phyloP scores from a whole-genome alignment of 2,888 invertebrate species.

The Diaphora mendica region DNA sequence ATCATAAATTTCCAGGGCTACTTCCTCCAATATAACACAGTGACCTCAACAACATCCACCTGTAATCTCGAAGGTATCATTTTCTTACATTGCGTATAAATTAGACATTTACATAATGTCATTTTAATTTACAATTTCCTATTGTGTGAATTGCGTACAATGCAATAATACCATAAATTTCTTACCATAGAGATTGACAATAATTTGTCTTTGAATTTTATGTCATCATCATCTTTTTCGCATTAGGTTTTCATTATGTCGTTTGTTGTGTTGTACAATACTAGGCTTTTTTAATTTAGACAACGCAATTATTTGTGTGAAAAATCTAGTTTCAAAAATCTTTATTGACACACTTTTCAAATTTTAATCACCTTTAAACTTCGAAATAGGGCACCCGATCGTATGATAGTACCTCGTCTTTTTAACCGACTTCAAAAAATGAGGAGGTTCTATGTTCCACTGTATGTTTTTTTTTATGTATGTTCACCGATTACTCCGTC shows the following conservation, averaged over 20 bases:
- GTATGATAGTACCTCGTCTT: no score
- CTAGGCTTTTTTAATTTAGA: background rate
- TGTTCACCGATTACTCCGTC: no score
- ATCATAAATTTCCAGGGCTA: background rate
- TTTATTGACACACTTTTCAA: background rate
- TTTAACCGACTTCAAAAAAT: no score
- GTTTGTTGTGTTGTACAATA: slow-evolving; percentile 18
- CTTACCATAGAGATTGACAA: slow-evolving; percentile 34
- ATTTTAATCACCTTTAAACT: background rate
- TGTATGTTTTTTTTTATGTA: no score
- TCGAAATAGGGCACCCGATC: background rate
- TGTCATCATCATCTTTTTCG: slow-evolving; percentile 46
- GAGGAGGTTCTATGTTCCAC: no score
- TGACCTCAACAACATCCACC: slow-evolving; percentile 19
- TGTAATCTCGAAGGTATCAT: slow-evolving; percentile 26
- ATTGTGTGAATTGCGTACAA: slow-evolving; percentile 55
- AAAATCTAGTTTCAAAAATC: background rate
- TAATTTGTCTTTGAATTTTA: slow-evolving; percentile 33
- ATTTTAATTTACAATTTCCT: slow-evolving; percentile 52
- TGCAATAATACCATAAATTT: slow-evolving; percentile 42
- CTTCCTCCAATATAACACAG: background rate
- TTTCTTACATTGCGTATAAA: slow-evolving; percentile 31
- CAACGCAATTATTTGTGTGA: background rate
- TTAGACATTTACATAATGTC: slow-evolving; percentile 38
- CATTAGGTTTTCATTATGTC: slow-evolving; percentile 45